Base-by-base conservation (phyloP, 1,140 invertebrate genomes). In the Pogonomyrmex barbatus region DNA sequence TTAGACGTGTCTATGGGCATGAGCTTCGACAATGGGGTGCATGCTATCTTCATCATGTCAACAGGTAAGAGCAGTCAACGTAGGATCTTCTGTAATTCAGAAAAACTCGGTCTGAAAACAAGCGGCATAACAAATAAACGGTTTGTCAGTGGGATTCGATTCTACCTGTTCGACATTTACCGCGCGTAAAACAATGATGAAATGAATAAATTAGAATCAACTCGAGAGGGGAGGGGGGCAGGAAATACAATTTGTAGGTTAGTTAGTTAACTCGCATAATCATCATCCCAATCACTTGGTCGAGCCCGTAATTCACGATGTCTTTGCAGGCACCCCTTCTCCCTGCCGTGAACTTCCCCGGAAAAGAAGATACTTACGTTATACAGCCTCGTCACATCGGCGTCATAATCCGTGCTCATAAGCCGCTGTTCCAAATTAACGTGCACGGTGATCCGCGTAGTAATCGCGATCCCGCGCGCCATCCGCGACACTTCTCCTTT, bases 41-140 rank as follows among this genome's bases (percentile, higher is more conserved):
- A 85, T 63, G 91, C 89, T 91, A 93, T 93, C 84, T 91, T 92
- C 63, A 78, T 76, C 33, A 67, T 87, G 75, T 63, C 84, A 79
- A 88, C 83, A 67, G 65, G 58, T 50, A 47, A 1, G 36, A 30
- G 17, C 8, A 14, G 30, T 12, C 17, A 47, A 39, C 9, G 5
- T 45, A 9, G 33, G 2, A 5, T 65, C 10, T 14, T 47, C 76
- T 78, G n/a, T 24, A 78, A 78, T 78, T 65, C n/a, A 0, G 30
- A 78, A 39, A 39, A 50, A 47, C 14, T 76, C 24, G 30, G 5
- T 33, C 36, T 68, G 42, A 17, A 75, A 39, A 54, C 52, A 24
- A 24, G 33, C 36, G n/a, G 50, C 14, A 39, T 39, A 1, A 33
- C 33, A 6, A 42, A 4, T 3, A 47, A 77, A n/a, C 0, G 6